Base-by-base conservation (phyloP, 2,113 vertebrate genomes). In the Climacteris rufus region DNA sequence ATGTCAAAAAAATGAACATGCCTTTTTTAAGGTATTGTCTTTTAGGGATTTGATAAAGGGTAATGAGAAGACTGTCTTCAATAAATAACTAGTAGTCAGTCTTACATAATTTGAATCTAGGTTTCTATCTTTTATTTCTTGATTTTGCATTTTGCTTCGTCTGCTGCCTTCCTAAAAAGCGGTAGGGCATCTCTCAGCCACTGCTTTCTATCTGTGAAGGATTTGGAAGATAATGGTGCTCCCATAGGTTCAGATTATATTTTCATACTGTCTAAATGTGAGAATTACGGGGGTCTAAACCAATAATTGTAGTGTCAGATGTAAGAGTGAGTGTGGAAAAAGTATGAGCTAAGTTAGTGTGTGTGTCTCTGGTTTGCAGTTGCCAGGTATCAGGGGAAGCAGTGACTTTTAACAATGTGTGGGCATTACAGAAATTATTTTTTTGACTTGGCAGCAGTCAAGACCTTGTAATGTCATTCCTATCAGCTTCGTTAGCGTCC, bases 241-340 rank as follows among this genome's bases (percentile, higher is more conserved):
- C 52, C 84, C 28, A 40, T 69, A 65, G 42, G 28, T 85, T 80
- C 42, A 27, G 30, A 49, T 74, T 56, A 60, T 33, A 53, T 89
- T 95, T 96, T 81, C 63, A 42, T 71, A 44, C 79, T 96, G 56
- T 66, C 80, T 85, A 79, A 95, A 84, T 70, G 53, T 86, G 89
- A 94, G 66, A 91, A 86, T 69, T 83, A 31, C 7, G 16, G 23
- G 63, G 21, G 13, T 83, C 69, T 92, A 72, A 94, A 79, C 71
- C 93, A 94, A 89, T 83, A 91, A 92, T 52, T 82, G 9, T 30
- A 17, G 25, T 23, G 18, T 76, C 57, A 91, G 49, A 37, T 33
- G 44, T 68, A 23, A 31, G 10, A 42, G 45, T 75, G 82, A 93
- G 82, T 87, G 33, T 31, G 39, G 53, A 49, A 84, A 81, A 95